Evolutionary conservation across 2,888 invertebrate species (phyloP), one percentile per base, ranked within the genome.

Genomic region (Yponomeuta cagnagella): DNA sequence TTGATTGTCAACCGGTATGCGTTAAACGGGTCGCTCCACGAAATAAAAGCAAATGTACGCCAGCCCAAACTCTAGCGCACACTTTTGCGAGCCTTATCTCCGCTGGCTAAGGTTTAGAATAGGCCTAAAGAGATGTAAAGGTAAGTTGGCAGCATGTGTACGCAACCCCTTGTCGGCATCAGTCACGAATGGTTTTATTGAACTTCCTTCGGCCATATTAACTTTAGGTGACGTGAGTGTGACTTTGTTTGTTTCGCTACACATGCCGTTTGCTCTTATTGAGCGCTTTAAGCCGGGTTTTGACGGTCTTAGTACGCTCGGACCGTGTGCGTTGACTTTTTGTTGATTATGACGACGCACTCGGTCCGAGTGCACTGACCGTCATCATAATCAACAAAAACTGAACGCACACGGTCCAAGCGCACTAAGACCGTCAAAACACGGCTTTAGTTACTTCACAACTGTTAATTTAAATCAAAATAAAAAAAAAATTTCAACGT

Each of bases 1-100:
- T 88, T 90, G 90, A 90, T 90, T 87, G 90, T 88, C 90, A 89
- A 87, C 82, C 84, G 86, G 85, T 85, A 86, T 86, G 86, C 84
- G 86, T 86, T 87, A 87, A 89, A 88, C 89, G 89, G 87, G 86
- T 87, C 85, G 86, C 80, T 77, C 76, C 83, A 81, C 79, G 81
- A 88, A 89, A 90, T 88, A 89, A 89, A 88, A 89, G 84, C 87
- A 86, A 88, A 87, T 84, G 82, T 85, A 83, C 10, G 10, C 9
- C 15, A 67, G 37, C 15, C 15, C n/a, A 67, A 67, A 33, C n/a
- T 43, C 9, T 6, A 58, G 15, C 15, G 52, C 15, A 58, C 52
- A 58, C 52, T 15, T 58, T 15, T 3, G 15, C 12, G 52, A 58
- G 5, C 67, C 67, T 67, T 67, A 37, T 37, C 15, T 10, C 43